A percentile compares a stretch with the other conserved stretches of the same genome.
phyloP scores from a whole-genome alignment of 2,888 invertebrate species.

The Metalampra italica region DNA sequence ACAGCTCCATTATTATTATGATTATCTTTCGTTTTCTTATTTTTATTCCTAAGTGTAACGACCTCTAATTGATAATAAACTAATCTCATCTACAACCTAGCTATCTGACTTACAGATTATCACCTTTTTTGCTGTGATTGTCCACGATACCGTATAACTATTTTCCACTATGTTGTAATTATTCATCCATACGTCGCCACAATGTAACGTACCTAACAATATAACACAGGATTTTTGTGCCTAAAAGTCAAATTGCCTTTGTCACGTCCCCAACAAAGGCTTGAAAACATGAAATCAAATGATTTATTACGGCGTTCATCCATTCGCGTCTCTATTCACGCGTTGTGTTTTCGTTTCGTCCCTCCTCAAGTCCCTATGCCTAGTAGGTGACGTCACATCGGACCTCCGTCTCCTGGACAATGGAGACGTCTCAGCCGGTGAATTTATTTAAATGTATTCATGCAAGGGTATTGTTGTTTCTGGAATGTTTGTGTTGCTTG shows the following conservation, averaged over 20 bases:
- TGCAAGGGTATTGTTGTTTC: background rate
- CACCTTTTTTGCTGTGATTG: background rate
- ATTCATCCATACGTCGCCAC: background rate
- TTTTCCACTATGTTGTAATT: background rate
- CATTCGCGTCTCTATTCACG: conserved; percentile 9
- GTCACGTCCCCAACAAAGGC: conserved; percentile 7
- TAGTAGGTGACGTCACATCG: conserved; percentile 5
- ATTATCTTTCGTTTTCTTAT: too few species aligned
- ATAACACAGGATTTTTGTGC: background rate
- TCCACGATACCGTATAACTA: background rate
- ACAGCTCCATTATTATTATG: too few species aligned
- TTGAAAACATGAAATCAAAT: conserved; percentile 6
- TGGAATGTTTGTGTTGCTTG: background rate
- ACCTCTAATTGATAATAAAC: too few species aligned
- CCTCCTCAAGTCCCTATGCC: background rate
- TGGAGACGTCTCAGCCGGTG: conserved; percentile 2
- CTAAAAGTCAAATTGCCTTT: conserved; percentile 9
- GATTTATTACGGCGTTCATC: conserved; percentile 9
- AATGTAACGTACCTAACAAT: too few species aligned
- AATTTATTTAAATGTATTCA: conserved; percentile 9
- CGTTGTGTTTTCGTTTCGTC: conserved; percentile 6
- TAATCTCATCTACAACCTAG: too few species aligned
- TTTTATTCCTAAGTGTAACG: too few species aligned
- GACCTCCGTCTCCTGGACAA: conserved; percentile 5
- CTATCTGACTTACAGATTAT: too few species aligned